phyloP scores from a whole-genome alignment of 2,888 invertebrate genomes.

The Encarsia formosa region DNA sequence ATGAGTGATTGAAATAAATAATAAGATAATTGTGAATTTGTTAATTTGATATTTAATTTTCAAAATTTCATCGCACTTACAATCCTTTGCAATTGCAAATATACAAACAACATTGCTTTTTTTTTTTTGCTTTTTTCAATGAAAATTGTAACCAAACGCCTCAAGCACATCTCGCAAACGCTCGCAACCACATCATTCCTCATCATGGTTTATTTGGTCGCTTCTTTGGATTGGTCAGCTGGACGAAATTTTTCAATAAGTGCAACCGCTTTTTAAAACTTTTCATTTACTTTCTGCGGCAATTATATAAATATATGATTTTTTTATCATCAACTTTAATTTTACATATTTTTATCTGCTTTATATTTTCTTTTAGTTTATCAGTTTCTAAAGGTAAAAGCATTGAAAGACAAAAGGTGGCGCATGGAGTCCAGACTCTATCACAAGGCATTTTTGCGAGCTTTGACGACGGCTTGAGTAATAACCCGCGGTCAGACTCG shows the following conservation, averaged over 20 bases:
- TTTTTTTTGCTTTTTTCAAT: conserved; percentile 11
- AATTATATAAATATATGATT: no score
- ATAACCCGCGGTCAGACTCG: conserved; percentile 11
- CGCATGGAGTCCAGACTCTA: conserved; percentile 48
- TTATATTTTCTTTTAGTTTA: conserved; percentile 9
- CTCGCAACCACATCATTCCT: conserved; percentile 45
- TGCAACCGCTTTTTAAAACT: neutral
- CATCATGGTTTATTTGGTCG: conserved; percentile 48
- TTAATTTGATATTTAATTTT: no score
- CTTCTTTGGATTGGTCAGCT: conserved; percentile 52
- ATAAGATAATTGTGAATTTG: neutral
- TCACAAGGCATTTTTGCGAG: conserved; percentile 49
- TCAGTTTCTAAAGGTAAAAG: conserved; percentile 17
- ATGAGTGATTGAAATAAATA: neutral
- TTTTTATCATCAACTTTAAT: no score
- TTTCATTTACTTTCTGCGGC: neutral
- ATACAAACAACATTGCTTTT: conserved; percentile 4
- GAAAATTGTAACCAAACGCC: conserved; percentile 33
- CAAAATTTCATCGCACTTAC: neutral
- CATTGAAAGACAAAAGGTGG: conserved; percentile 24
- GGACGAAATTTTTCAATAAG: conserved; percentile 41
- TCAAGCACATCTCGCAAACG: conserved; percentile 40
- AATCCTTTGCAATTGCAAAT: neutral
- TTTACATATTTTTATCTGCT: no score
- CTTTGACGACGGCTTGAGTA: conserved; percentile 41